Conservation (phyloP, 2,113 vertebrate species). For the Ceyx margarethae region DNA sequence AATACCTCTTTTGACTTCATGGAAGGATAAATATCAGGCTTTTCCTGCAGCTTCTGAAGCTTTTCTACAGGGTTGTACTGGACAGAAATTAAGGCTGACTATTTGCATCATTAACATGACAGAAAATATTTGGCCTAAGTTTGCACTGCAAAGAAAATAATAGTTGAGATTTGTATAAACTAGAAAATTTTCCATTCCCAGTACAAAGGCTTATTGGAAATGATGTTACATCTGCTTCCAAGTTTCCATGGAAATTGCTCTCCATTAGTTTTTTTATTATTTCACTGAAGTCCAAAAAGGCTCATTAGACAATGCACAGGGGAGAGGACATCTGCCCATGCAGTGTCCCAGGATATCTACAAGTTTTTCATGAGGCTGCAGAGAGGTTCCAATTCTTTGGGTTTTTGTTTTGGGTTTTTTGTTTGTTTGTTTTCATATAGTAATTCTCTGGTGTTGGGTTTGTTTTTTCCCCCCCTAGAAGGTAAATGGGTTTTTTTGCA, state of each 20-base stretch:
- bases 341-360: neutral
- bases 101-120: conserved; percentile 1
- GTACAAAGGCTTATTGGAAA: neutral
- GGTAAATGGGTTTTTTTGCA: conserved; percentile 3
- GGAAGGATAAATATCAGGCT: neutral
- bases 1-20: neutral
- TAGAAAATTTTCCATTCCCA: conserved; percentile 53
- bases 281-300: conserved; percentile 20
- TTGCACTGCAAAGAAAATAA: conserved; percentile 46
- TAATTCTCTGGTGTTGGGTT: neutral
- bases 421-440: neutral
- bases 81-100: conserved; percentile 22
- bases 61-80: neutral
- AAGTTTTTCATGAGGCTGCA: neutral
- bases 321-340: neutral
- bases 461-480: neutral
- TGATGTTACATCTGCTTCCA: conserved; percentile 36
- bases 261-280: neutral
- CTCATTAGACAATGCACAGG: neutral
- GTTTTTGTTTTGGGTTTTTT: too few relatives aligned
- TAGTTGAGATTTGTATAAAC: conserved; percentile 31
- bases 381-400: neutral
- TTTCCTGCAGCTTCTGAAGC: neutral
- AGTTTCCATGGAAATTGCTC: conserved; percentile 61
- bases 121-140: conserved; percentile 31